Conservation (phyloP, 2,888 invertebrate species). For the Euspilapteryx auroguttella region DNA sequence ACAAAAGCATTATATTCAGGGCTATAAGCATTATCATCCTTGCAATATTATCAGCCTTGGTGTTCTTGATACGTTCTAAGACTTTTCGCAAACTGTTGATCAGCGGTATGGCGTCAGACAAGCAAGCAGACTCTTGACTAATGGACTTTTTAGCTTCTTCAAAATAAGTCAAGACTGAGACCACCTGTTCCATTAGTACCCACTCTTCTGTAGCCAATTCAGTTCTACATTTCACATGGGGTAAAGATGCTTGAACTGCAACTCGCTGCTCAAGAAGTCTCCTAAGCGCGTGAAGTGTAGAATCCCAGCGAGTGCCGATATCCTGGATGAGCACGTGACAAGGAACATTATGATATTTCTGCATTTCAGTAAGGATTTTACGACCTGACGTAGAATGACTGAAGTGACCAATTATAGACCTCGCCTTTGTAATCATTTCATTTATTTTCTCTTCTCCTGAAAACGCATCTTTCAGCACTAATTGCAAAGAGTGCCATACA, state of each 20-base stretch:
- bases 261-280: slow-evolving; percentile 10
- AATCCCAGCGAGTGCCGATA: slow-evolving; percentile 12
- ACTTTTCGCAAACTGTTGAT: slow-evolving; percentile 9
- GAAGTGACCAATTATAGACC: slow-evolving; percentile 11
- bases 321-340: slow-evolving; percentile 11
- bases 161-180: slow-evolving; percentile 9
- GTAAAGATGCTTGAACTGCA: slow-evolving; percentile 11
- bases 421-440: slow-evolving; percentile 11
- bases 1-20: slow-evolving; percentile 5
- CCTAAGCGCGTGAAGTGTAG: slow-evolving; percentile 10
- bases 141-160: slow-evolving; percentile 11
- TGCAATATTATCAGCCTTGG: neutral
- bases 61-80: slow-evolving; percentile 5
- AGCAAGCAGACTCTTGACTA: slow-evolving; percentile 8
- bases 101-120: slow-evolving; percentile 11
- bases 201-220: slow-evolving; percentile 11
- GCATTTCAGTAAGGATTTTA: slow-evolving; percentile 11
- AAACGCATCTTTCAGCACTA: slow-evolving; percentile 9
- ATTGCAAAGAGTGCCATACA: slow-evolving; percentile 10
- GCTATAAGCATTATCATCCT: slow-evolving; percentile 3
- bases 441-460: slow-evolving; percentile 8
- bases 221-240: slow-evolving; percentile 9
- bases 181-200: slow-evolving; percentile 8
- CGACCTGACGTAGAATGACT: slow-evolving; percentile 11
- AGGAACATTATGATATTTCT: slow-evolving; percentile 11